Evolutionary conservation across 2,888 invertebrate species (phyloP).

Genomic region (Pomacea canaliculata): DNA sequence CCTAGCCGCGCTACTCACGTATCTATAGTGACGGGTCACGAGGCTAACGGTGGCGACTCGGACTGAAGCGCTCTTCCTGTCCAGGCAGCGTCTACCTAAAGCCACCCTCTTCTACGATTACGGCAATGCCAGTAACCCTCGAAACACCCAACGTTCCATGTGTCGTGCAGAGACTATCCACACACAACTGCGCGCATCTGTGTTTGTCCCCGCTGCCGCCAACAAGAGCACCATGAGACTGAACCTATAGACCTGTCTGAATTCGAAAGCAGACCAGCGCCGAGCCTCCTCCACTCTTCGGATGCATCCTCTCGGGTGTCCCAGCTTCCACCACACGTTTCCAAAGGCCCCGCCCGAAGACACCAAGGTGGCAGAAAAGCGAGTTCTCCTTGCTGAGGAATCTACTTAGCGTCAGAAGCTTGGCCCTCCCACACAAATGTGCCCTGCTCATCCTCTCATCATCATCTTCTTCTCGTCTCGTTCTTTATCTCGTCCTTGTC

Average conservation of each 20-base stretch:
- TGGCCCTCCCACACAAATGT: not conserved
- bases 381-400: slow-evolving; percentile 47
- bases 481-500: slow-evolving; percentile 27
- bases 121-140: too few species aligned
- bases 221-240: slow-evolving; percentile 37
- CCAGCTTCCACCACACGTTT: slow-evolving; percentile 29
- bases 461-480: slow-evolving; percentile 8
- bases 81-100: too few species aligned
- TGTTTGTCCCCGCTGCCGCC: slow-evolving; percentile 25
- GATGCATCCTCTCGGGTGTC: slow-evolving; percentile 8
- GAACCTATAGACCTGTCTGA: slow-evolving; percentile 62
- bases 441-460: not conserved
- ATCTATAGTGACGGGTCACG: too few species aligned
- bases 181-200: too few species aligned
- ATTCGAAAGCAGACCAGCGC: slow-evolving; percentile 28
- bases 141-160: too few species aligned
- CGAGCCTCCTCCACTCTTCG: slow-evolving; percentile 24
- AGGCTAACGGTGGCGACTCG: too few species aligned
- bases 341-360: slow-evolving; percentile 38
- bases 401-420: slow-evolving; percentile 45
- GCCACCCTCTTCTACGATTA: too few species aligned
- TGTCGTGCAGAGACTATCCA: too few species aligned
- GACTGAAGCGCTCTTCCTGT: too few species aligned
- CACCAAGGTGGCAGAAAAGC: slow-evolving; percentile 34
- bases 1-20: too few species aligned